A percentile compares a stretch with the other conserved stretches of the same genome.
These are phyloP conservation scores for Phrynosoma blainvillii DNA, from an alignment of 2,113 vertebrate species.

Conservation along the genomic window DNA sequence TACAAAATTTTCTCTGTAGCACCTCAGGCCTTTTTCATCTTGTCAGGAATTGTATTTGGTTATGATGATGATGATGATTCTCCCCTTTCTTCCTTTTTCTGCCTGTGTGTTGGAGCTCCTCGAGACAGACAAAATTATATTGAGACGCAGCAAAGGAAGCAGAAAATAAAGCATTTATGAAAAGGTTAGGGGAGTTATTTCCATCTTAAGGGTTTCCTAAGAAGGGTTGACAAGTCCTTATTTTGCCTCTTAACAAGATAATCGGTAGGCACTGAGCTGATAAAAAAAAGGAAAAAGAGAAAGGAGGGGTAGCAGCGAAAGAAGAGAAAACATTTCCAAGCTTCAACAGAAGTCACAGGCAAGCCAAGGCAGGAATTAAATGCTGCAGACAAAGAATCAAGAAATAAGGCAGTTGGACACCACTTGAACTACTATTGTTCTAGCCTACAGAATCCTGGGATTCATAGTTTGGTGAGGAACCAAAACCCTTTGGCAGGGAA, in stretches of 20 bases:
- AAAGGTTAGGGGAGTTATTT: slow-evolving; percentile 60
- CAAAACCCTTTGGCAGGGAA: no score
- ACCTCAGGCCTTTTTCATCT: slow-evolving; percentile 41
- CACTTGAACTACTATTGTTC: no score
- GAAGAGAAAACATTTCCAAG: slow-evolving; percentile 12
- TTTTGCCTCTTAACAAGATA: slow-evolving; percentile 60
- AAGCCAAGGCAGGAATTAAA: slow-evolving; percentile 15
- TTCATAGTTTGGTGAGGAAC: no score
- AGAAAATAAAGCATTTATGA: slow-evolving; percentile 58
- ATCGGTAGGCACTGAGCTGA: slow-evolving; percentile 60
- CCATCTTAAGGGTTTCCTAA: slow-evolving; percentile 46
- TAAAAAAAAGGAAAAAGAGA: not conserved
- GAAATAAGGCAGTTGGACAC: no score
- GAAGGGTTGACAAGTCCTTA: slow-evolving; percentile 57
- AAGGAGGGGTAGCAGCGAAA: slow-evolving; percentile 25
- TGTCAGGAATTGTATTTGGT: slow-evolving; percentile 28
- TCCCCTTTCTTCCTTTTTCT: slow-evolving; percentile 25
- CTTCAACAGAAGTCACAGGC: slow-evolving; percentile 12
- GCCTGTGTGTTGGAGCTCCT: slow-evolving; percentile 44
- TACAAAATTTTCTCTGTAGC: not conserved
- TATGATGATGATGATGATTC: slow-evolving; percentile 27
- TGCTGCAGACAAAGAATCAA: not conserved
- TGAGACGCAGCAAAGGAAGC: slow-evolving; percentile 50
- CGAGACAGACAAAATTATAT: slow-evolving; percentile 64
- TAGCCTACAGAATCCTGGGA: no score